phyloP scores from a whole-genome alignment of 2,888 invertebrate species.

The Myathropa florea region DNA sequence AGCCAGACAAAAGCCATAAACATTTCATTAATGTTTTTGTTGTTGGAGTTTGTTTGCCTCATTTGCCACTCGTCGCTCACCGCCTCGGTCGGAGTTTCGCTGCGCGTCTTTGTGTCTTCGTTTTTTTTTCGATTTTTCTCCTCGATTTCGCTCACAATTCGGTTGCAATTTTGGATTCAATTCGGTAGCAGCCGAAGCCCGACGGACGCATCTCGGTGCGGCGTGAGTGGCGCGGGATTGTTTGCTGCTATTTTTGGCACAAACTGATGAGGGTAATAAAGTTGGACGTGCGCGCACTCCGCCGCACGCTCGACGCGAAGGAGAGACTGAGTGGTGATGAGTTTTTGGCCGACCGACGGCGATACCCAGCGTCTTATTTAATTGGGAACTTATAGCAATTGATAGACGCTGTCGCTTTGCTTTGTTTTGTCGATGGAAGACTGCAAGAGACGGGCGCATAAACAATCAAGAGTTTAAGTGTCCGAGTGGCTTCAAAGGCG shows the following conservation, averaged over 20 bases:
- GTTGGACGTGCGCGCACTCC: conserved; percentile 28
- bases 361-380: conserved; percentile 9
- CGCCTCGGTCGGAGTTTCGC: conserved; percentile 18
- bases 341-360: neutral
- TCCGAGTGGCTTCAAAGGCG: neutral
- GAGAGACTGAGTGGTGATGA: conserved; percentile 24
- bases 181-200: conserved; percentile 60
- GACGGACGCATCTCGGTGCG: conserved; percentile 9
- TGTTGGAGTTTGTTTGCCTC: conserved; percentile 20
- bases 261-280: conserved; percentile 53
- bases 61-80: conserved; percentile 8
- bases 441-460: neutral
- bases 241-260: conserved; percentile 61
- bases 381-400: conserved; percentile 19
- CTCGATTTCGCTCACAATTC: conserved; percentile 23
- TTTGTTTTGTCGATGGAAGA: neutral
- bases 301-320: neutral
- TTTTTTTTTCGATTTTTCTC: neutral
- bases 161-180: conserved; percentile 61
- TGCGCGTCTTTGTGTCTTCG: conserved; percentile 5
- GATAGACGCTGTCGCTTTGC: neutral
- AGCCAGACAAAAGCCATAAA: conserved; percentile 68
- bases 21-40: conserved; percentile 54
- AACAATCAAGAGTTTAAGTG: neutral
- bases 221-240: conserved; percentile 5